Percentiles rank a stretch among this genome's conserved stretches.
These are phyloP conservation scores for Bubo bubo DNA, from an alignment of 2,113 vertebrate genomes.

Conservation along the genomic window DNA sequence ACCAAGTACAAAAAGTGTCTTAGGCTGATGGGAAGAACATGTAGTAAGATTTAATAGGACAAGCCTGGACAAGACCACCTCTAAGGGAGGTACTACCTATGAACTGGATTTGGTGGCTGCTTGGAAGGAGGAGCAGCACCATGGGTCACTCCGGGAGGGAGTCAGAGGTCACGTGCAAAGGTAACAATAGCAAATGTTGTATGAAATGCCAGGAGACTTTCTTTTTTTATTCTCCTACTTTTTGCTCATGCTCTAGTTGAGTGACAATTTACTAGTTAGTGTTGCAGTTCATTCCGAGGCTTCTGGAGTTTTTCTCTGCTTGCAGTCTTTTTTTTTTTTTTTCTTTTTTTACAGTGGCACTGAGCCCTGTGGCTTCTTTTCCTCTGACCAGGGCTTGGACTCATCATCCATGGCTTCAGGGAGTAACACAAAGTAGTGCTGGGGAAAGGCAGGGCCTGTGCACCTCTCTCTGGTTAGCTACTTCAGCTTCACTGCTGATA, in stretches of 20 bases:
- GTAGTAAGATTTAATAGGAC: neutral
- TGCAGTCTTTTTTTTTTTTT: neutral
- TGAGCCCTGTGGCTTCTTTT: neutral
- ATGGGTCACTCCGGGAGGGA: accelerated
- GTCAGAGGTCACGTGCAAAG: neutral
- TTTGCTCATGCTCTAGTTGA: neutral
- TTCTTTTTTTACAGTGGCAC: neutral
- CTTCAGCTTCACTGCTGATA: neutral
- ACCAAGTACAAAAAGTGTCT: neutral
- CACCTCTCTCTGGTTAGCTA: neutral
- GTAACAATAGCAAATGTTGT: neutral
- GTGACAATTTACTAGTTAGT: neutral
- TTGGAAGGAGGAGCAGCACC: neutral
- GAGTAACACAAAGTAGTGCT: neutral
- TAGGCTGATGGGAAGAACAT: accelerated
- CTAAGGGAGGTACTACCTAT: neutral
- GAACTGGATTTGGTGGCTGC: neutral
- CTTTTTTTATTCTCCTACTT: neutral
- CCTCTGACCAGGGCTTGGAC: neutral
- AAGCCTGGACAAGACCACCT: neutral
- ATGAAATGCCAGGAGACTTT: neutral
- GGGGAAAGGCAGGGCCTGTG: neutral
- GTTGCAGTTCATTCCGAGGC: neutral
- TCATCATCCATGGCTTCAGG: neutral
- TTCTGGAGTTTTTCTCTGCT: neutral